These are phyloP conservation scores for Rostratula benghalensis DNA, from an alignment of 2,113 vertebrate species.

Conservation along the genomic window DNA sequence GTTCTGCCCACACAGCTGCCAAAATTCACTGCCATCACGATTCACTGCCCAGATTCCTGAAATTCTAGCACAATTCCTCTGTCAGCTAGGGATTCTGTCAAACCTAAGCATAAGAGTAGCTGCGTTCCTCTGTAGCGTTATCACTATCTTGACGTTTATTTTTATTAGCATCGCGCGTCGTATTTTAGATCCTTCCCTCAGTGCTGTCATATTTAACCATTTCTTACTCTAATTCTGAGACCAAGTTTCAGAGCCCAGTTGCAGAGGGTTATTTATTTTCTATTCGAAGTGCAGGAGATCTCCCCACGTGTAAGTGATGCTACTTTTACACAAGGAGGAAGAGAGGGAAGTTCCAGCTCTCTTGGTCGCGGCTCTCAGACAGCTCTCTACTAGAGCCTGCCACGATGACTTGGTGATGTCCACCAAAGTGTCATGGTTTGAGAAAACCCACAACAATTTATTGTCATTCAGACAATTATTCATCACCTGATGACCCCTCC, in stretches of 20 bases:
- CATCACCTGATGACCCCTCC: no score
- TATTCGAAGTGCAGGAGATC: not conserved
- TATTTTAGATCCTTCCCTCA: conserved; percentile 22
- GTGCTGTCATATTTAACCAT: conserved; percentile 34
- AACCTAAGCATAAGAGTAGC: conserved; percentile 47
- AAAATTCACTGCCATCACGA: not conserved
- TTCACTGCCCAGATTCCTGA: conserved; percentile 22
- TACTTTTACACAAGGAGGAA: not conserved
- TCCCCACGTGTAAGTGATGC: not conserved
- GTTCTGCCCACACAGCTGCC: not conserved
- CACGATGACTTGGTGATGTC: not conserved
- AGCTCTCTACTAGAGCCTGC: not conserved
- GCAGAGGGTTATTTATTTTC: not conserved
- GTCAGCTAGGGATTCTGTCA: conserved; percentile 48
- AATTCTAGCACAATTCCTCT: conserved; percentile 54
- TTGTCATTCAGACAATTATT: no score
- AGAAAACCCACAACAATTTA: no score
- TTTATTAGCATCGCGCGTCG: conserved; percentile 20
- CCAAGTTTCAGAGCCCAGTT: not conserved
- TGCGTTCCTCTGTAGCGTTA: conserved; percentile 36
- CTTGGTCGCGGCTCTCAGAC: not conserved
- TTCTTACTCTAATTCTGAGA: conserved; percentile 1
- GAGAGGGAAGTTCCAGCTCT: not conserved
- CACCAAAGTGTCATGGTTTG: not conserved
- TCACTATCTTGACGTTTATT: conserved; percentile 47